phyloP scores from a whole-genome alignment of 2,113 vertebrate genomes.

The Rana temporaria region DNA sequence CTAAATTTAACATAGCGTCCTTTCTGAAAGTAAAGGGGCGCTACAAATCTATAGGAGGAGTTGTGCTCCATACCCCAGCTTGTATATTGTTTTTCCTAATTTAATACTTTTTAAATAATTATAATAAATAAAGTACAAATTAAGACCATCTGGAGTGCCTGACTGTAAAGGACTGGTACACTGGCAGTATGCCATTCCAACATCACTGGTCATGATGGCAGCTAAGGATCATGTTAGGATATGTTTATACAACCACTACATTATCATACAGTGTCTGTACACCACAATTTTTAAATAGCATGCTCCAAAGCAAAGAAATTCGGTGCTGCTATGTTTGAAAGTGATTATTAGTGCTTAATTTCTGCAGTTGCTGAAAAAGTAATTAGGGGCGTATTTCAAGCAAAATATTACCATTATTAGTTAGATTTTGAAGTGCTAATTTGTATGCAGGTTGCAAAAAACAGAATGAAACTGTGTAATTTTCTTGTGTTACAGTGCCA shows the following conservation, averaged over 20 bases:
- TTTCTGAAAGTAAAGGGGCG: too few relatives aligned
- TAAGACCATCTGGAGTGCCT: too few relatives aligned
- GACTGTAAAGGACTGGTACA: too few relatives aligned
- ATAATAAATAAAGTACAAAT: too few relatives aligned
- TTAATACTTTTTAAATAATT: too few relatives aligned
- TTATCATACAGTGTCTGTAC: not conserved
- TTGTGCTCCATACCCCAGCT: too few relatives aligned
- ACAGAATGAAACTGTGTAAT: slow-evolving; percentile 69
- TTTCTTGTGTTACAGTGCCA: slow-evolving; percentile 66
- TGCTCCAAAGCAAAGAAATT: slow-evolving; percentile 10
- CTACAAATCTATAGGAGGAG: too few relatives aligned
- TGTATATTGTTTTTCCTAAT: too few relatives aligned
- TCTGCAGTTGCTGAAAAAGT: slow-evolving; percentile 55
- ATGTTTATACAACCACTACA: not conserved
- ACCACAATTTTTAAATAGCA: not conserved
- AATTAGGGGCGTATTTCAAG: slow-evolving; percentile 57
- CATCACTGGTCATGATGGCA: too few relatives aligned
- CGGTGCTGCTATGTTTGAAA: slow-evolving; percentile 8
- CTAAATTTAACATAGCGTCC: too few relatives aligned
- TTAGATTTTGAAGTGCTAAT: slow-evolving; percentile 59
- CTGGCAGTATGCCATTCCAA: too few relatives aligned
- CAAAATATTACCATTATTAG: slow-evolving; percentile 66
- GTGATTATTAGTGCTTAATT: slow-evolving; percentile 56
- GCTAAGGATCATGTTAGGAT: too few relatives aligned
- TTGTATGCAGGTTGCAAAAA: slow-evolving; percentile 61